Conservation (phyloP, 2,113 vertebrate genomes). For the Lontra canadensis region DNA sequence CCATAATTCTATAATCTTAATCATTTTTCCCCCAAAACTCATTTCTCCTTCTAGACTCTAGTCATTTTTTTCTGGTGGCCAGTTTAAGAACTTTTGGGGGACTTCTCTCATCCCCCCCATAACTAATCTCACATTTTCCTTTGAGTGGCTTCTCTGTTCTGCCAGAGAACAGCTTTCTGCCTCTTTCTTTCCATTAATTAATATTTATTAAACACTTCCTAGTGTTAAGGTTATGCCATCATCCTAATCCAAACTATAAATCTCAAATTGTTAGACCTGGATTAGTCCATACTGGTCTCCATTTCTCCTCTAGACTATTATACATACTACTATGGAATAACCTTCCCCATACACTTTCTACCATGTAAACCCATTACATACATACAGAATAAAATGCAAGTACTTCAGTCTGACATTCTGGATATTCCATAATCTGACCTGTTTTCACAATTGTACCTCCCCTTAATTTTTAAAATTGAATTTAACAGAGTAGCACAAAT, state of each 20-base stretch:
- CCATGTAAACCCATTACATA: not conserved
- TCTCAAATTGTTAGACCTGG: not conserved
- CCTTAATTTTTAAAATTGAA: not conserved
- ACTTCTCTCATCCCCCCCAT: not conserved
- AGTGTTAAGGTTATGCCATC: not conserved
- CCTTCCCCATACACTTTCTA: not conserved
- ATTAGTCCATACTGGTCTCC: not conserved
- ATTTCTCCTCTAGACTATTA: conserved; percentile 5
- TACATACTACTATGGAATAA: not conserved
- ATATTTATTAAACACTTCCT: not conserved
- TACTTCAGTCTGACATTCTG: not conserved
- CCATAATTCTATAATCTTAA: not conserved
- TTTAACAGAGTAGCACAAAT: not conserved
- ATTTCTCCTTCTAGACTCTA: not conserved
- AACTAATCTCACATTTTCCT: not conserved
- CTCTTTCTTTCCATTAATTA: not conserved
- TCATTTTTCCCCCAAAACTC: not conserved
- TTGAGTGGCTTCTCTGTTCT: not conserved
- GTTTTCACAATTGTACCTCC: not conserved
- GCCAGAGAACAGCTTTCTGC: not conserved
- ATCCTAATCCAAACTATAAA: not conserved
- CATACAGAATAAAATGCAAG: conserved; percentile 10
- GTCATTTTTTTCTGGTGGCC: not conserved
- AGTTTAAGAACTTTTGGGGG: not conserved
- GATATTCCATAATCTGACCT: not conserved